A percentile compares a stretch with the other conserved stretches of the same genome.
Evolutionary conservation across 2,113 vertebrate species (phyloP).

Genomic region (Heloderma charlesbogerti): DNA sequence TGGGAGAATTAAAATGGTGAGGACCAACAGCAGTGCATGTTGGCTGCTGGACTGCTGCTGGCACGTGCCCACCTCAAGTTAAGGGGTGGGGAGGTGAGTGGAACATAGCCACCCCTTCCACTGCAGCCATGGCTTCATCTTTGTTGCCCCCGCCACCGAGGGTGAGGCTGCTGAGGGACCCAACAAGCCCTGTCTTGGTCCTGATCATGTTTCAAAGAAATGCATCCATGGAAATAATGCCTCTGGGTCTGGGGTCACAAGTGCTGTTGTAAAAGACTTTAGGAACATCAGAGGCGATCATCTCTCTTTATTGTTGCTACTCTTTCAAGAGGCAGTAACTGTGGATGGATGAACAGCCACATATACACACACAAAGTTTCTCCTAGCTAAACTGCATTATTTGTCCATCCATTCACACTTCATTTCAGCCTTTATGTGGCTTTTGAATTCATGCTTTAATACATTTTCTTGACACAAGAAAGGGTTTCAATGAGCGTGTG

Average conservation of each 20-base stretch:
- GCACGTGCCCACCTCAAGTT: not conserved
- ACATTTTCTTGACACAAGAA: slow-evolving; percentile 73
- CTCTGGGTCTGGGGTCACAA: not conserved
- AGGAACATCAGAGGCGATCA: slow-evolving; percentile 34
- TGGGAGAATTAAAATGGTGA: no score
- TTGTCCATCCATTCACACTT: slow-evolving; percentile 68
- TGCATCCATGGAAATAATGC: not conserved
- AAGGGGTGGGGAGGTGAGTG: not conserved
- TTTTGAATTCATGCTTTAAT: slow-evolving; percentile 70
- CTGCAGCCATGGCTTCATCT: not conserved
- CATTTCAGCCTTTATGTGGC: slow-evolving; percentile 66
- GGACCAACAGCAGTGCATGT: no score
- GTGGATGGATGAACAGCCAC: not conserved
- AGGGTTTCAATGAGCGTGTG: slow-evolving; percentile 75
- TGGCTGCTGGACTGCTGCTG: no score
- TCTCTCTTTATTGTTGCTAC: slow-evolving; percentile 44
- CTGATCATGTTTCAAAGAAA: not conserved
- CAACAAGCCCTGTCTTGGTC: no score
- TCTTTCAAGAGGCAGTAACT: slow-evolving; percentile 41
- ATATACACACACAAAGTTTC: not conserved
- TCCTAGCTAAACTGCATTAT: slow-evolving; percentile 49
- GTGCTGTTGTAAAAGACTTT: not conserved
- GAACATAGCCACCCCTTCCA: not conserved
- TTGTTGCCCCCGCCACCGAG: not conserved
- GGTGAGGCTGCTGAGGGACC: no score